A percentile compares a stretch with the other conserved stretches of the same genome.
phyloP scores from a whole-genome alignment of 2,888 invertebrate genomes.

The Chaitophorus viminalis region DNA sequence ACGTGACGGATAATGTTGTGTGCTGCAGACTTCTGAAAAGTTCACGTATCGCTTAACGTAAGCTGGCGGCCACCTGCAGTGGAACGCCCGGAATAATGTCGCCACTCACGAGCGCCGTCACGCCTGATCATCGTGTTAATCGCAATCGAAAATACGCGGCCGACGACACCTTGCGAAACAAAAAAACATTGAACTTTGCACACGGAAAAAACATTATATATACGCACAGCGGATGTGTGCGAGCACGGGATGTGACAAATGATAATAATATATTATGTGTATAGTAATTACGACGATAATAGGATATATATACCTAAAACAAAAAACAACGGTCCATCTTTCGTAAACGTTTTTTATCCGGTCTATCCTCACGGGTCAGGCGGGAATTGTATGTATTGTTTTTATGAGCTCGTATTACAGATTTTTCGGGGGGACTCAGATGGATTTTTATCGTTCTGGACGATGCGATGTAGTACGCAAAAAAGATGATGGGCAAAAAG shows the following conservation, averaged over 20 bases:
- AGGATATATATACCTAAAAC: constrained; percentile 6
- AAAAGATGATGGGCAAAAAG: background rate
- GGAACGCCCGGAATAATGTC: constrained; percentile 31
- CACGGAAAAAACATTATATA: background rate
- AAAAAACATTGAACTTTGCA: background rate
- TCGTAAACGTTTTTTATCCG: constrained; percentile 22
- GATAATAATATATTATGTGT: background rate
- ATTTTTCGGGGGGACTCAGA: background rate
- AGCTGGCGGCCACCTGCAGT: background rate
- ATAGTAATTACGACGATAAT: background rate
- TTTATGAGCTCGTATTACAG: background rate
- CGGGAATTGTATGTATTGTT: background rate
- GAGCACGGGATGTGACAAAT: background rate
- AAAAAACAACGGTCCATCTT: background rate
- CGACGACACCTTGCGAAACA: constrained; percentile 17
- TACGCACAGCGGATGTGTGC: background rate
- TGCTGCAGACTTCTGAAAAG: background rate
- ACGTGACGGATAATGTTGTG: background rate
- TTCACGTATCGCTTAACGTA: constrained; percentile 22
- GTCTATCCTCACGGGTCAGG: constrained; percentile 17
- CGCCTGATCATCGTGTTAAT: constrained; percentile 59
- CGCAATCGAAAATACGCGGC: constrained; percentile 25
- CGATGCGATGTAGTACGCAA: background rate
- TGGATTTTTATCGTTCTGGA: background rate
- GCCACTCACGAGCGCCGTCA: constrained; percentile 58